Evolutionary conservation across 1,140 invertebrate genomes (phyloP).

Genomic region (Druon quercuslanigerum): DNA sequence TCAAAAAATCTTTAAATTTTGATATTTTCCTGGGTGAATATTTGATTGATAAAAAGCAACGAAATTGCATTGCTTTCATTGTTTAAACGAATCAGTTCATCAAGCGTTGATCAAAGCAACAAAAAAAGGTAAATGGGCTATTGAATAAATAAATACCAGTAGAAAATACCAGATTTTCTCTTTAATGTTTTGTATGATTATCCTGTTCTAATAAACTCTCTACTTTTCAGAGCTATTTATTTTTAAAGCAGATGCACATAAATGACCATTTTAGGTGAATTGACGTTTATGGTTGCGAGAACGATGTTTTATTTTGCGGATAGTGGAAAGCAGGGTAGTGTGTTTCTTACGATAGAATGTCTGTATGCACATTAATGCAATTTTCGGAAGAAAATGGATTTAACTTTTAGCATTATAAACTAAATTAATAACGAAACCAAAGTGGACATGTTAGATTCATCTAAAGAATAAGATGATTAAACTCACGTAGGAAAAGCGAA

Average conservation of each 20-base stretch:
- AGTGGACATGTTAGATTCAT: not conserved
- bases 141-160: too few relatives aligned
- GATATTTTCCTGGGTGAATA: too few relatives aligned
- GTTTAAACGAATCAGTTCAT: too few relatives aligned
- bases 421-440: not conserved
- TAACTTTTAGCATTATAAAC: not conserved
- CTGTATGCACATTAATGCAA: not conserved
- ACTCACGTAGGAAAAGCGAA: not conserved
- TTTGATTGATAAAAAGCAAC: too few relatives aligned
- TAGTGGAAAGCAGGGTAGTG: constrained; percentile 14
- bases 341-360: not conserved
- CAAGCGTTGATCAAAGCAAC: too few relatives aligned
- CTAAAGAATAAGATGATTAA: not conserved
- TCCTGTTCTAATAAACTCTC: not conserved
- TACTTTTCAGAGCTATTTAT: not conserved
- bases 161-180: not conserved
- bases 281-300: constrained; percentile 18
- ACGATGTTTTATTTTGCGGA: constrained; percentile 5
- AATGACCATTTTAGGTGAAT: constrained; percentile 1
- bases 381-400: not conserved
- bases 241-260: not conserved
- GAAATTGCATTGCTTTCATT: too few relatives aligned
- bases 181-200: not conserved
- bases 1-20: too few relatives aligned
- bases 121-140: too few relatives aligned